Evolutionary conservation across 2,113 vertebrate genomes (phyloP).

Genomic region (Columba janthina): DNA sequence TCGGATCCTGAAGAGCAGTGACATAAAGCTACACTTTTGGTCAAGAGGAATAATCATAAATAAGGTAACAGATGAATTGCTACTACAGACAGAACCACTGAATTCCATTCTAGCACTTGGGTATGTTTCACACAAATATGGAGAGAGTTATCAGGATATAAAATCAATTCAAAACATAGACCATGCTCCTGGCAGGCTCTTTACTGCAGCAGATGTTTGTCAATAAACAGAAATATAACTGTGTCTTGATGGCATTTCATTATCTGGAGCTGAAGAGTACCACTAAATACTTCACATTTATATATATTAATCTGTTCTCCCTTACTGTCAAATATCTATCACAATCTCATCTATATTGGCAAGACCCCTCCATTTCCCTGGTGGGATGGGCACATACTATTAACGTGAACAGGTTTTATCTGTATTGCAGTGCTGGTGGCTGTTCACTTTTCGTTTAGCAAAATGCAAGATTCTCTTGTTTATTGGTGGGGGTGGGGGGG

Average conservation of each 20-base stretch:
- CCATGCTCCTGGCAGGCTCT: conserved; percentile 14
- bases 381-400: not conserved
- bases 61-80: not conserved
- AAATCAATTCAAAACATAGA: conserved; percentile 40
- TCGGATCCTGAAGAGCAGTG: not conserved
- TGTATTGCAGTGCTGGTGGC: not conserved
- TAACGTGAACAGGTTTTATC: not conserved
- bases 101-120: not conserved
- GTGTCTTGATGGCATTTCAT: not conserved
- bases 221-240: conserved; percentile 52
- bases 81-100: not conserved
- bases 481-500: not conserved
- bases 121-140: conserved; percentile 6
- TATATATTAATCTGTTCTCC: conserved; percentile 12
- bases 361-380: not conserved
- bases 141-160: not conserved
- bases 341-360: not conserved
- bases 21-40: not conserved
- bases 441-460: not conserved
- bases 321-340: conserved; percentile 5
- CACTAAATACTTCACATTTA: conserved; percentile 33
- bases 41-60: not conserved
- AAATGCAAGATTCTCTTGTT: not conserved
- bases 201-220: conserved; percentile 14
- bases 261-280: conserved; percentile 19